Conservation (phyloP, 2,888 invertebrate genomes). For the Mesorhabditis spiculigera region DNA sequence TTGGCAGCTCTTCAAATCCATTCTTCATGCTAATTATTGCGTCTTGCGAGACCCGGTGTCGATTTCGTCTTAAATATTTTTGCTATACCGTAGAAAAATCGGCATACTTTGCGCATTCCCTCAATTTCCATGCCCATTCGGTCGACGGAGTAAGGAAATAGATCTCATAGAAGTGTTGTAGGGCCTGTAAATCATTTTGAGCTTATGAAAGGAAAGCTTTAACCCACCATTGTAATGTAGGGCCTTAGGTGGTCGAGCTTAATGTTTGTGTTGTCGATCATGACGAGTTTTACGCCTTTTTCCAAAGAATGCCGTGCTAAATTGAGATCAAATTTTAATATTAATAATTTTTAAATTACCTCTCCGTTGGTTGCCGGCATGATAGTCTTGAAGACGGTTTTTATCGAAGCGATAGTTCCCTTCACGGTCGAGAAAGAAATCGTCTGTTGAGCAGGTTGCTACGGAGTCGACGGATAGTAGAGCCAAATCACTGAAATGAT, state of each 20-base stretch:
- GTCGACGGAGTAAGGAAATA: neutral
- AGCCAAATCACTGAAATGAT: too few relatives aligned
- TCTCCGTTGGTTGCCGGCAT: neutral
- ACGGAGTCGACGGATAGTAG: too few relatives aligned
- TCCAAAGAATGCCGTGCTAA: neutral
- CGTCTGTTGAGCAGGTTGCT: slow-evolving; percentile 1
- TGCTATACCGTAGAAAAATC: too few relatives aligned
- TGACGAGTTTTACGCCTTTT: neutral
- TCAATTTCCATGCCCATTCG: neutral
- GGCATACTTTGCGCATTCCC: neutral
- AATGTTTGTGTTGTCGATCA: slow-evolving; percentile 4
- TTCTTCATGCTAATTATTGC: too few relatives aligned
- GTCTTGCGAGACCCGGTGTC: too few relatives aligned
- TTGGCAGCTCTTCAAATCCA: too few relatives aligned
- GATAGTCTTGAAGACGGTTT: neutral
- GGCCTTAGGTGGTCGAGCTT: neutral
- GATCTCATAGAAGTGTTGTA: neutral
- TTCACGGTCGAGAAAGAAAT: neutral
- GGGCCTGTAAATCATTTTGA: neutral
- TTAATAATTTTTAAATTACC: slow-evolving; percentile 3
- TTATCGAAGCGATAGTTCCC: neutral
- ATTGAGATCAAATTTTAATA: neutral
- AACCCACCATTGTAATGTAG: neutral
- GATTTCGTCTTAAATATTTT: too few relatives aligned
- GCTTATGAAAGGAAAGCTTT: neutral